Conservation (phyloP, 2,888 invertebrate genomes). For the Papilio protenor region DNA sequence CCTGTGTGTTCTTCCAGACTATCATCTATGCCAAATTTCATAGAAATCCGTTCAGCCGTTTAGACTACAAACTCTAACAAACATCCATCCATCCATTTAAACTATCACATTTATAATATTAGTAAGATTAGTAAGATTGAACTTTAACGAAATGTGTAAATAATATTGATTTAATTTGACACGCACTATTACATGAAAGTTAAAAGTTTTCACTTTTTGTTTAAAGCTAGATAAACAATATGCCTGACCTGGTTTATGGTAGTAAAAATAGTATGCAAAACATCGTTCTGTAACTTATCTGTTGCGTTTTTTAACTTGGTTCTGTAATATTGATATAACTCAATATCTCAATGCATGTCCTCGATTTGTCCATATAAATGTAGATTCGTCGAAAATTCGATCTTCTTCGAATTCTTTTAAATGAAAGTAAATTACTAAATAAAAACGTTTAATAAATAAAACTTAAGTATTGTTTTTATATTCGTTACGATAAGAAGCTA, state of each 20-base stretch:
- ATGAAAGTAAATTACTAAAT: background rate
- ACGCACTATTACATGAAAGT: background rate
- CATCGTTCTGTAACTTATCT: background rate
- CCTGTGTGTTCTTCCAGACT: no score
- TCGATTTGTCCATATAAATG: background rate
- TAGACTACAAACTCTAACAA: no score
- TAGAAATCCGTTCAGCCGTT: no score
- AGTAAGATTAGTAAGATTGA: background rate
- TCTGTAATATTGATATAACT: background rate
- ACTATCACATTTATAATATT: no score
- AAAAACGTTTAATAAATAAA: background rate
- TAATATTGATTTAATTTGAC: background rate
- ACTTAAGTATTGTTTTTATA: conserved; percentile 12
- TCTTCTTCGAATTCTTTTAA: background rate
- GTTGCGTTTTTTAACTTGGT: background rate
- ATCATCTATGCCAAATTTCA: no score
- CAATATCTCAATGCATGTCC: background rate
- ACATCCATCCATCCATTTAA: background rate
- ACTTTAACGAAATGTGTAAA: background rate
- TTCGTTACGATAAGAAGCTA: conserved; percentile 10
- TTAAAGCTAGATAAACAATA: background rate
- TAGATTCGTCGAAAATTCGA: background rate
- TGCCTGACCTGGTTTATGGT: background rate
- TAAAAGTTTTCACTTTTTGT: background rate
- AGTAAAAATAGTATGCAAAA: conserved; percentile 3